Evolutionary conservation across 2,797 vertebrate genomes (phyloP), one percentile per base, ranked within the genome.

Genomic region (Chaenodraco wilsoni): DNA sequence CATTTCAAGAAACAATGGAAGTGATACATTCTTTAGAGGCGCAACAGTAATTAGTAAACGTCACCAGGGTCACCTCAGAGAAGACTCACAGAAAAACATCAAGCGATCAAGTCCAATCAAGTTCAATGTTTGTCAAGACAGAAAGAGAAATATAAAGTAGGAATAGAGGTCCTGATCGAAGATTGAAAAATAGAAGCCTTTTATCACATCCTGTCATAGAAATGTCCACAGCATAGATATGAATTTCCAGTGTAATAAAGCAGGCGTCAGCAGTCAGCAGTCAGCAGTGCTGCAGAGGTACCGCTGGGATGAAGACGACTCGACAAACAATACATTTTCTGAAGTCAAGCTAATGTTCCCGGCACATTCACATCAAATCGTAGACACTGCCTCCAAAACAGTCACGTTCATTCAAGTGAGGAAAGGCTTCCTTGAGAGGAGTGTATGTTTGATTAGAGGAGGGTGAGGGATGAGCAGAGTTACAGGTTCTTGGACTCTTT

Each of bases 141-240:
- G 63, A 78, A 66, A 65, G 62, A 78, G 19, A 63, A 60, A 72
- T 61, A 64, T 16, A 65, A 74, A 88, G 56, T 40, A 37, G 49
- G 61, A 68, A 56, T 43, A 19, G 51, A 71, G 69, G 51, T 84
- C 76, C 77, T 59, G 59, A 49, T 52, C 43, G 45, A 72, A 74
- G 66, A 79, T 57, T 72, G 59, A 77, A 88, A 88, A 91, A 87
- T 83, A 85, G 72, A 85, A 5, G 63, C 65, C 50, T 85, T 80
- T 80, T 75, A 82, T 65, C 50, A 72, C 10, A n/a, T 85, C 66
- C 43, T 64, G 58, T 68, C 8, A 13, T 79, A 73, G 14, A 83
- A 83, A 78, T 78, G 31, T 66, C 65, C 65, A 55, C 68, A 71
- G 52, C 64, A 66, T 27, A 37, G 48, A 63, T 50, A 21, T 71